Evolutionary conservation across 2,113 vertebrate genomes (phyloP), one percentile per base, ranked within the genome.

Genomic region (Heterocephalus glaber): DNA sequence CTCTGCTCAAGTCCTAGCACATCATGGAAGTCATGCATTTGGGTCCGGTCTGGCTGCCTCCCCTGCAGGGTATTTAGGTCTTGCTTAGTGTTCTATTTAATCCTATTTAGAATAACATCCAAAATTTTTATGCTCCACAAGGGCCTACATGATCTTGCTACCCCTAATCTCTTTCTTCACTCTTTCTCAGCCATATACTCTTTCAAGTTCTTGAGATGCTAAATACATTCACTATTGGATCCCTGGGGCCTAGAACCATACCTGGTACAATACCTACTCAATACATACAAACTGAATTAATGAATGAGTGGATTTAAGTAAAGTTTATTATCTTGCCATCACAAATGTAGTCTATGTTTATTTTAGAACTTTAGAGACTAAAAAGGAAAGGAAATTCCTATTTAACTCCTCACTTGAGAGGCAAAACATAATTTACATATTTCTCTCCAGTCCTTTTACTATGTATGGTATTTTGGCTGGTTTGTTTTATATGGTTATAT

Each of bases 321-420:
- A 80, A 82, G 35, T 52, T 94, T 66, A 79, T 60, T 92, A 47
- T 90, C 52, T 80, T 56, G 11, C 12, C 79, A 68, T 84, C 4
- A 33, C 68, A 87, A 93, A 66, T 72, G 68, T 54, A 77, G 70
- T 52, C 54, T 58, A 22, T 92, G 33, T 87, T 93, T 95, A 88
- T 94, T 90, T 90, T 84, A 70, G 58, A 86, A 94, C 41, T 82
- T 72, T 49, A 2, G 65, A 35, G 70, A 90, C 60, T 77, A 44
- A 85, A 94, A 61, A 41, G 7, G 56, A 90, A 24, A 89, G 47
- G 19, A 65, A 85, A 86, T 49, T 5, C 1, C 76, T 61, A 72
- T 49, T 11, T 85, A 97, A 88, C 95, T 94, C 35, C 74, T 86
- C 26, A 74, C 38, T 96, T 83, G 65, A 83, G 63, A 93, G 24